Evolutionary conservation across 2,888 invertebrate genomes (phyloP), one percentile per base, ranked within the genome.

Genomic region (Azorinus chamasolen): DNA sequence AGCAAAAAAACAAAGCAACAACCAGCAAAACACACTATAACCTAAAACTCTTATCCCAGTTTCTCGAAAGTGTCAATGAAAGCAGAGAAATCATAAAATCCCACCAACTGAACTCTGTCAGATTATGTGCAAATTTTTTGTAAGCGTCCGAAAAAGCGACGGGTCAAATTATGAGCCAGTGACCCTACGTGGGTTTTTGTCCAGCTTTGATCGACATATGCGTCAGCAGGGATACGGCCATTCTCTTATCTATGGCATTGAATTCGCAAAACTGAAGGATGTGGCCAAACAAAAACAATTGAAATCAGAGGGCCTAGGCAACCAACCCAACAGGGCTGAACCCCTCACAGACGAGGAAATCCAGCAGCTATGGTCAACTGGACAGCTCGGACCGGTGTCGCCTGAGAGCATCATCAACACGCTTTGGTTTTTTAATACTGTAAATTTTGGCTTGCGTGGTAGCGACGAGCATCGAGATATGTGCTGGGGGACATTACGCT

Each of bases 401-500:
- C 75, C 75, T 10, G 62, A 66, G 0, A 53, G 53, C n/a, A 55
- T 74, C 22, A 32, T 74, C 1, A 64, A 74, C 16, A 74, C 70
- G 8, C 18, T 76, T 5, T 79, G 71, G 74, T 55, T 71, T 45
- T 64, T 41, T 24, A 72, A 71, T 18, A 72, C 70, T 1, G 59
- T 75, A 14, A 61, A 65, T 51, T 79, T 75, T 66, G 79, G 70
- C 0, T 32, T 65, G 1, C 6, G 73, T 5, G 32, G 70, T n/a
- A n/a, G 25, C 0, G 41, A 69, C 14, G 74, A 79, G 20, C 70
- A 79, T 24, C 10, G 70, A 20, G 50, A 69, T n/a, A 79, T 79
- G 69, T 63, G 64, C 43, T 70, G 70, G 65, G 70, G 71, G n/a
- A n/a, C n/a, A n/a, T n/a, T n/a, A n/a, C n/a, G n/a, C 6, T 74